Percentiles rank a stretch among this genome's conserved stretches.
Conservation (phyloP, 2,797 vertebrate species). For the Cichlasoma orientale region DNA sequence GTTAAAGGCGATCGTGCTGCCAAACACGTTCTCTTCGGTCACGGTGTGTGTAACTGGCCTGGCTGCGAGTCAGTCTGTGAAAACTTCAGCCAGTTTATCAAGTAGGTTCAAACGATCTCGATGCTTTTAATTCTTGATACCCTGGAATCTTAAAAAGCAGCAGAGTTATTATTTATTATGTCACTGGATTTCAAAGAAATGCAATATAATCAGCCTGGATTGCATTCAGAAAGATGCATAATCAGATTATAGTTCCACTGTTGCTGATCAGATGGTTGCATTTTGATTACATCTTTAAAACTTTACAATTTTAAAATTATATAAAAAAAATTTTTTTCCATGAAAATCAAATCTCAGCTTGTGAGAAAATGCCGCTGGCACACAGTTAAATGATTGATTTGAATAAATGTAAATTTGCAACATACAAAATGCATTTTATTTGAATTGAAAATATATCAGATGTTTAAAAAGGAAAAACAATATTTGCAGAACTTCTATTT, state of each 20-base stretch:
- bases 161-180: background rate
- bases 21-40: conserved; percentile 87
- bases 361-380: too few relatives aligned
- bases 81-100: conserved; percentile 91
- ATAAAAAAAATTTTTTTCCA: too few relatives aligned
- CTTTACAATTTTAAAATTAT: background rate
- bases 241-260: background rate
- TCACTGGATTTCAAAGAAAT: background rate
- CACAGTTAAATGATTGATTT: background rate
- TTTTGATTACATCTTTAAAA: background rate
- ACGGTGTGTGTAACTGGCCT: conserved; percentile 95
- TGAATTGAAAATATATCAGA: background rate
- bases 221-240: background rate
- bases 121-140: background rate
- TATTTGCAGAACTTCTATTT: background rate
- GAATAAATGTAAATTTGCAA: background rate
- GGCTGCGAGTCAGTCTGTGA: conserved; percentile 77
- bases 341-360: background rate
- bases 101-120: conserved; percentile 77
- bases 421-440: background rate
- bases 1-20: conserved; percentile 44
- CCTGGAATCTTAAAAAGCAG: background rate
- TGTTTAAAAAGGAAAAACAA: background rate
- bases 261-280: background rate
- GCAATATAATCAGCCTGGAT: background rate